A percentile compares a stretch with the other conserved stretches of the same genome.
These are phyloP conservation scores for Callocephalon fimbriatum DNA, from an alignment of 2,113 vertebrate species.

Conservation along the genomic window DNA sequence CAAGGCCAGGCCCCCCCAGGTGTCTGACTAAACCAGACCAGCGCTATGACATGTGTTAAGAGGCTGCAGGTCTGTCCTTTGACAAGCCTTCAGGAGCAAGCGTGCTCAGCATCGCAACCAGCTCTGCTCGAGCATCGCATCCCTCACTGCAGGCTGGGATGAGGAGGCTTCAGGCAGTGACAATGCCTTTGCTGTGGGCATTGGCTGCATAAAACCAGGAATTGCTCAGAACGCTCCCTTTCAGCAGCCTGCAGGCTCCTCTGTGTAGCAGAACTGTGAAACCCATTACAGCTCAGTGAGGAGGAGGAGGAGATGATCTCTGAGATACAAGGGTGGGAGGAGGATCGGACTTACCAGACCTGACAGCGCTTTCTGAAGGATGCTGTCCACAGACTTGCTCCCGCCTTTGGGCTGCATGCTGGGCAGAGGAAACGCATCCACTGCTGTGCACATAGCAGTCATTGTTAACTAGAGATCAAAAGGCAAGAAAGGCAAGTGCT, in stretches of 20 bases:
- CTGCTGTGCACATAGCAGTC: rapidly evolving
- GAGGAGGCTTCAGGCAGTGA: not conserved
- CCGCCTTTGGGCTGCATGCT: constrained; percentile 27
- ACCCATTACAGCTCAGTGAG: not conserved
- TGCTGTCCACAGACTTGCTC: constrained; percentile 68
- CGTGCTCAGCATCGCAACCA: not conserved
- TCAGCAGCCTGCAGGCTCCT: not conserved
- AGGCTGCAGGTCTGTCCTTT: not conserved
- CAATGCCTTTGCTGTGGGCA: rapidly evolving
- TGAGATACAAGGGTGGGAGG: not conserved
- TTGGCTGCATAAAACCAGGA: not conserved
- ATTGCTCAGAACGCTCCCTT: not conserved
- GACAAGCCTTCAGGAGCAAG: not conserved
- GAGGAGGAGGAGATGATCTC: not conserved
- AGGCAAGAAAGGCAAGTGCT: not conserved
- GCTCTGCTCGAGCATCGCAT: rapidly evolving
- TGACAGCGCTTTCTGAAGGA: constrained; percentile 65
- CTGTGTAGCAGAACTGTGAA: not conserved
- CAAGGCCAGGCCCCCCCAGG: not conserved
- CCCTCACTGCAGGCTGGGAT: rapidly evolving
- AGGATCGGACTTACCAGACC: constrained; percentile 9
- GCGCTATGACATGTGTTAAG: rapidly evolving
- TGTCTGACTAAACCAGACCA: not conserved
- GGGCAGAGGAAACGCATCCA: not conserved
- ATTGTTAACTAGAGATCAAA: not conserved